Conservation (phyloP, 2,888 invertebrate species). For the Cybosia mesomella region DNA sequence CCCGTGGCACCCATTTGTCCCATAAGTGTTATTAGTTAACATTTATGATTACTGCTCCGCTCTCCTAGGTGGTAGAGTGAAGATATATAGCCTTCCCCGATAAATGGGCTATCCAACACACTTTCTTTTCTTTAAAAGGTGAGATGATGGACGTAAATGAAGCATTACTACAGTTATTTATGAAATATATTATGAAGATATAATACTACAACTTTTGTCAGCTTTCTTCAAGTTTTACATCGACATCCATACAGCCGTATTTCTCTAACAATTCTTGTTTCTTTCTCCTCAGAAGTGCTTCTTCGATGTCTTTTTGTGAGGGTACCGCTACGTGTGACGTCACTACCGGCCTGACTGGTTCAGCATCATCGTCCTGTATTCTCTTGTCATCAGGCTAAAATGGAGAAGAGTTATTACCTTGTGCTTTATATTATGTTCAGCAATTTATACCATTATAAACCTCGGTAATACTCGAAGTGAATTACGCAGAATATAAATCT, state of each 20-base stretch:
- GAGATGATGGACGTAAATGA: background rate
- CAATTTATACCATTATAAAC: no score
- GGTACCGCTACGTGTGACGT: constrained; percentile 95
- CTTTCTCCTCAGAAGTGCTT: constrained; percentile 95
- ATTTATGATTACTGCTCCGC: no score
- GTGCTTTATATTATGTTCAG: no score
- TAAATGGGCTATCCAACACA: no score
- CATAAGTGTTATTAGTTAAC: no score
- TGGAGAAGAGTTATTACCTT: constrained; percentile 6
- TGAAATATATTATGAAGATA: constrained; percentile 8
- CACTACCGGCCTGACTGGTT: constrained; percentile 49
- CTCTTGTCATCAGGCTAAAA: constrained; percentile 80
- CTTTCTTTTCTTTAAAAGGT: no score
- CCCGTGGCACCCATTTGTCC: no score
- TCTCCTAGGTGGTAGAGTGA: no score
- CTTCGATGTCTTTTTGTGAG: constrained; percentile 97
- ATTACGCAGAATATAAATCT: no score
- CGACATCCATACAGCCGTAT: constrained; percentile 89
- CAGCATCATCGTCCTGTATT: constrained; percentile 70
- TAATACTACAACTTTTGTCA: constrained; percentile 54
- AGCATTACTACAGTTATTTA: constrained; percentile 1
- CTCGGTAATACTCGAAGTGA: no score
- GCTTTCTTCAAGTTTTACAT: constrained; percentile 78
- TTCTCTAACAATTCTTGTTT: constrained; percentile 96
- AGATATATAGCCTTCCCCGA: no score